A percentile compares a stretch with the other conserved stretches of the same genome.
Evolutionary conservation across 2,888 invertebrate species (phyloP).

Genomic region (Schrankia costaestrigalis): DNA sequence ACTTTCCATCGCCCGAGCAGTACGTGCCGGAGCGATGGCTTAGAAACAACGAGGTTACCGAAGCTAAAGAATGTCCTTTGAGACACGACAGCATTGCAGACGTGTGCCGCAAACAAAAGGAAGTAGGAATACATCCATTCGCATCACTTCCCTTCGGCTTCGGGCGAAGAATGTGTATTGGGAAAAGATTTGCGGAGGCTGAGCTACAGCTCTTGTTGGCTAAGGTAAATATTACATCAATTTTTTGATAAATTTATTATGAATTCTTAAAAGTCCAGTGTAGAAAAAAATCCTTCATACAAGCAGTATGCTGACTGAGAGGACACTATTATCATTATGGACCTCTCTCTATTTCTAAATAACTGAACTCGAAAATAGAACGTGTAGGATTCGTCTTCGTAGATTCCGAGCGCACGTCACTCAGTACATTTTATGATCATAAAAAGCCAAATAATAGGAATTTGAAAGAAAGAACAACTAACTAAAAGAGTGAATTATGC

Average conservation of each 20-base stretch:
- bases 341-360: no score
- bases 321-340: no score
- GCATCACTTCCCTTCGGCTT: constrained; percentile 88
- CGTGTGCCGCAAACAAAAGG: constrained; percentile 72
- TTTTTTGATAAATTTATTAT: neutral
- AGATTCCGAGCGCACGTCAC: no score
- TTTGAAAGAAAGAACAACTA: no score
- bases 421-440: no score
- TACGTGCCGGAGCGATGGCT: constrained; percentile 91
- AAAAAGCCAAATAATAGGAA: no score
- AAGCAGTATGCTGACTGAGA: no score
- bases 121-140: constrained; percentile 85
- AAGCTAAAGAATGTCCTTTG: constrained; percentile 21
- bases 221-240: constrained; percentile 74
- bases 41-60: constrained; percentile 62
- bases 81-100: constrained; percentile 22
- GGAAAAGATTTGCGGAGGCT: constrained; percentile 89
- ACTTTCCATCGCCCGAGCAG: constrained; percentile 85
- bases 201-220: constrained; percentile 87
- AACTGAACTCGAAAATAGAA: no score
- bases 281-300: no score
- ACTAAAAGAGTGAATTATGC: no score
- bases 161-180: constrained; percentile 88
- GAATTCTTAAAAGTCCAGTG: neutral
- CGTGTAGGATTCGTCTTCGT: no score